Percentiles rank a stretch among this genome's conserved stretches.
Evolutionary conservation across 53 echinoderm and acorn worm genomes (phyloP).

Genomic region (Glandiceps talaboti): DNA sequence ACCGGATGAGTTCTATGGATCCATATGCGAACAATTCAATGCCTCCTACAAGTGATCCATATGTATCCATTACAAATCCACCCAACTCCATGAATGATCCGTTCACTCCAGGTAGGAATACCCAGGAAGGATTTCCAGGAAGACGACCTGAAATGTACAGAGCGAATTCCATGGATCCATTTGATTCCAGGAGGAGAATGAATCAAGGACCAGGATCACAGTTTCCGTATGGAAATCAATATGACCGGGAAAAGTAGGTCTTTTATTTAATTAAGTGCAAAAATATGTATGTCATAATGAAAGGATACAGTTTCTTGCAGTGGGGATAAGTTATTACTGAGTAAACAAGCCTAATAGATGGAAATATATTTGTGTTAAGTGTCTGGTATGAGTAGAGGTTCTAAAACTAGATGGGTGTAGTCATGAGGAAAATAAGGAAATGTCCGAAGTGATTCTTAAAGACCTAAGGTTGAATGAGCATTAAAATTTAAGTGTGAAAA

Average conservation of each 20-base stretch:
- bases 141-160: not conserved
- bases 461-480: too few relatives aligned
- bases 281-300: too few relatives aligned
- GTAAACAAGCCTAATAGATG: too few relatives aligned
- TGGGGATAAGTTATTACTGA: too few relatives aligned
- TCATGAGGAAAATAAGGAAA: too few relatives aligned
- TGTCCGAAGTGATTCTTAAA: too few relatives aligned
- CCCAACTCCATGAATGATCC: constrained; percentile 3
- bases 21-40: constrained; percentile 29
- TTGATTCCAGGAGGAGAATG: constrained; percentile 1
- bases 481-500: too few relatives aligned
- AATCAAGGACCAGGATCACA: not conserved
- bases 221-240: constrained; percentile 5
- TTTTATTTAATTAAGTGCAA: too few relatives aligned
- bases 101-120: not conserved
- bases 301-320: too few relatives aligned
- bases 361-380: too few relatives aligned
- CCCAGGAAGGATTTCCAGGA: not conserved
- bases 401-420: too few relatives aligned
- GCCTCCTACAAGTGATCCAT: constrained; percentile 37
- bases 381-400: too few relatives aligned
- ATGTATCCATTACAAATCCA: constrained; percentile 24
- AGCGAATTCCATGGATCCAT: constrained; percentile 27
- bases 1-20: constrained; percentile 16
- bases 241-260: constrained; percentile 1